Conservation (phyloP, 2,113 vertebrate genomes). For the Alectura lathami region DNA sequence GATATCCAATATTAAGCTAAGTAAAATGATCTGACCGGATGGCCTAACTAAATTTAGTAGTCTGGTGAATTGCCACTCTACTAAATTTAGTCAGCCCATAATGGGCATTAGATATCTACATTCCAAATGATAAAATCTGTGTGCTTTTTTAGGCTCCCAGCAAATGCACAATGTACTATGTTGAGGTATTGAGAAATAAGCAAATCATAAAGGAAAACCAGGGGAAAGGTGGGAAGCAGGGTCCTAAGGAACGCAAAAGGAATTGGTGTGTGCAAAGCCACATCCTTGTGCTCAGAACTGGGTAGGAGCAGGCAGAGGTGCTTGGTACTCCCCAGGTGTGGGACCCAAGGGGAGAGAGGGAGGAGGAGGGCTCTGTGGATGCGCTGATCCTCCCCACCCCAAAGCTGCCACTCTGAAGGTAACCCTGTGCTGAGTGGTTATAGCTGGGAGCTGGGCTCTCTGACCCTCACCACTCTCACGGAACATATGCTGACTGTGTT, state of each 20-base stretch:
- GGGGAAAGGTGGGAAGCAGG: neutral
- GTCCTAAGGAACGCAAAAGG: neutral
- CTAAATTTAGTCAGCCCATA: constrained; percentile 57
- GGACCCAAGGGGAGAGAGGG: accelerated
- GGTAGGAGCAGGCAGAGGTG: accelerated
- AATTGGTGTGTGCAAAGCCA: neutral
- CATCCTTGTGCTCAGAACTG: neutral
- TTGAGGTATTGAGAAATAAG: neutral
- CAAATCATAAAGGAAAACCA: neutral
- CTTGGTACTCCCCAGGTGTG: neutral
- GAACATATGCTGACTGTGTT: neutral
- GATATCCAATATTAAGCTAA: constrained; percentile 55
- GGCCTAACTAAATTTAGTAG: constrained; percentile 70
- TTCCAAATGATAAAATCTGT: constrained; percentile 62
- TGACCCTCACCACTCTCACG: neutral
- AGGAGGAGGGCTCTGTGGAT: neutral
- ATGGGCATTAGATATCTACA: constrained; percentile 62
- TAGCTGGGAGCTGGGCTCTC: neutral
- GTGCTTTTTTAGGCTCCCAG: constrained; percentile 43
- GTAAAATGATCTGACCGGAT: constrained; percentile 64
- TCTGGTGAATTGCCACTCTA: constrained; percentile 65
- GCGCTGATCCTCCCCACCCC: neutral
- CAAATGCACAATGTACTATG: neutral
- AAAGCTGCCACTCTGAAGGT: neutral
- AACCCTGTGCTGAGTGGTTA: neutral